Conservation (phyloP, 2,888 invertebrate genomes). For the Cryptocephalus primarius region DNA sequence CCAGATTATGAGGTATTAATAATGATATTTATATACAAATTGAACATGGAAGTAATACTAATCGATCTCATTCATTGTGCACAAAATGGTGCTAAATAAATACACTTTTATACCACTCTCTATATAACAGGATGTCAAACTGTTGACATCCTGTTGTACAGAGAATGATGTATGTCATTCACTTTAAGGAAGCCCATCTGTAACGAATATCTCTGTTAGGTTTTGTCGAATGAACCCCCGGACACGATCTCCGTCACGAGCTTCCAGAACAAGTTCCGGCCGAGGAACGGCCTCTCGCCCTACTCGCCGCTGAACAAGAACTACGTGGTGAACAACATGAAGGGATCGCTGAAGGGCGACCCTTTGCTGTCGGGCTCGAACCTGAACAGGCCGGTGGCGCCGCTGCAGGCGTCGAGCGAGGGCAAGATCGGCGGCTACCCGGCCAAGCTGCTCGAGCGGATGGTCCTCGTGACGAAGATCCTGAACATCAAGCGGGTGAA, state of each 20-base stretch:
- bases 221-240: slow-evolving; percentile 76
- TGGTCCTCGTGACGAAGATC: slow-evolving; percentile 80
- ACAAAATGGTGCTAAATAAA: no score
- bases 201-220: no score
- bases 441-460: slow-evolving; percentile 69
- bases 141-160: no score
- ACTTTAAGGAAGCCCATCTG: no score
- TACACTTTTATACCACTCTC: no score
- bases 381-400: slow-evolving; percentile 24
- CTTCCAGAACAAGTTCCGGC: slow-evolving; percentile 70
- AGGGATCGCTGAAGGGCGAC: slow-evolving; percentile 52
- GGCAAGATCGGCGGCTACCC: slow-evolving; percentile 73
- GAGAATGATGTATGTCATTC: no score
- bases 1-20: slow-evolving; percentile 82
- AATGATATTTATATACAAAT: no score
- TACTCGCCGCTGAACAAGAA: slow-evolving; percentile 38
- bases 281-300: slow-evolving; percentile 45
- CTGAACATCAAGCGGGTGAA: slow-evolving; percentile 71
- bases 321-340: slow-evolving; percentile 30
- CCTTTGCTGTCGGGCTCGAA: slow-evolving; percentile 53
- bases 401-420: slow-evolving; percentile 25
- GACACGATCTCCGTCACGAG: slow-evolving; percentile 82
- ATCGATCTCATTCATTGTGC: no score
- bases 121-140: no score
- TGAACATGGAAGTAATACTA: no score